Conservation (phyloP, 2,113 vertebrate species). For the Rana temporaria region DNA sequence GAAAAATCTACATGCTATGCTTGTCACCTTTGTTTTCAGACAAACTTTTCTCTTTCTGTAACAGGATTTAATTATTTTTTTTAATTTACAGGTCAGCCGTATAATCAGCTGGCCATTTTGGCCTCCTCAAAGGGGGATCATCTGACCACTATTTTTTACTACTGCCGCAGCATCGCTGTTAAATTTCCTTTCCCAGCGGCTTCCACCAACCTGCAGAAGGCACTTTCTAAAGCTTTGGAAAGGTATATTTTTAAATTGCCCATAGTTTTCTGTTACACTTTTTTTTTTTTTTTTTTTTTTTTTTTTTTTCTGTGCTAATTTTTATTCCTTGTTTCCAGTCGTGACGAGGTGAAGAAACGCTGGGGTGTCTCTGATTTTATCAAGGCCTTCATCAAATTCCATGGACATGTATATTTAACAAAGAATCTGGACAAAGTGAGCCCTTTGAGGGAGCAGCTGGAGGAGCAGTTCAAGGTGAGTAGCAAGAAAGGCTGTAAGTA, state of each 20-base stretch:
- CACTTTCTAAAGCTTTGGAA: slow-evolving; percentile 98
- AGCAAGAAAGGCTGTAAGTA: neutral
- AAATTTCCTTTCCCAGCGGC: slow-evolving; percentile 99
- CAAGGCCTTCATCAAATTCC: slow-evolving; percentile 97
- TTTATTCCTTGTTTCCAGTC: slow-evolving; percentile 72
- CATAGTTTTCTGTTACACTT: neutral
- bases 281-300: no score
- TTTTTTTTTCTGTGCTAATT: neutral
- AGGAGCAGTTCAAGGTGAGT: slow-evolving; percentile 97
- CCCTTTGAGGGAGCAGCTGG: slow-evolving; percentile 90
- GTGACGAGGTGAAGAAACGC: slow-evolving; percentile 94
- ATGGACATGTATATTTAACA: slow-evolving; percentile 96
- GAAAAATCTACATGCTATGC: no score
- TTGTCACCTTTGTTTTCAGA: no score
- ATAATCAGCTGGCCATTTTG: slow-evolving; percentile 98
- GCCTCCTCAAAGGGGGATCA: slow-evolving; percentile 99
- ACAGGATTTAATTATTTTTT: neutral
- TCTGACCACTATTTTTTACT: slow-evolving; percentile 99
- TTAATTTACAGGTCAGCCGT: slow-evolving; percentile 89
- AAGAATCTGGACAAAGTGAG: slow-evolving; percentile 93
- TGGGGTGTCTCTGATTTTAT: slow-evolving; percentile 97
- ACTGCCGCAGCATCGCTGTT: slow-evolving; percentile 99
- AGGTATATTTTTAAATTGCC: slow-evolving; percentile 72
- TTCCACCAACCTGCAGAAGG: slow-evolving; percentile 98
- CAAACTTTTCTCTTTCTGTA: neutral